phyloP scores from a whole-genome alignment of 1,140 invertebrate genomes.

The Vanessa atalanta region DNA sequence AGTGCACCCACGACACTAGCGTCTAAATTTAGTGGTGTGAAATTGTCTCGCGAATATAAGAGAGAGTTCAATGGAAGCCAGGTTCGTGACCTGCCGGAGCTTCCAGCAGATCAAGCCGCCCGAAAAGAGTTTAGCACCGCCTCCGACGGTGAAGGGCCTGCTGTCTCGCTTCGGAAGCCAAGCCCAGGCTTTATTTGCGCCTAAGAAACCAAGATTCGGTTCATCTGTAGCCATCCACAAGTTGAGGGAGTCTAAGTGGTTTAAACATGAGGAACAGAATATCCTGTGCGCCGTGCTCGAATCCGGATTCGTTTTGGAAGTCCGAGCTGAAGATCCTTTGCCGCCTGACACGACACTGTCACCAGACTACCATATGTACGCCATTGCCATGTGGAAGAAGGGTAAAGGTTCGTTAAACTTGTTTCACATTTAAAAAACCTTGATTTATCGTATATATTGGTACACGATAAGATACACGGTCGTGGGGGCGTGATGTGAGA shows the following conservation, averaged over 20 bases:
- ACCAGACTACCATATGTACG: conserved; percentile 81
- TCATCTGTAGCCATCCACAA: conserved; percentile 85
- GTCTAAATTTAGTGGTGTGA: conserved; percentile 51
- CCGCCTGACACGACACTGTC: conserved; percentile 68
- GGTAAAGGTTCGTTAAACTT: conserved; percentile 82
- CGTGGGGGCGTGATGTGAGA: conserved; percentile 41
- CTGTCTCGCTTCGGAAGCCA: conserved; percentile 80
- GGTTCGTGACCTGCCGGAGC: conserved; percentile 80
- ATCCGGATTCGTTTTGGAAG: conserved; percentile 85
- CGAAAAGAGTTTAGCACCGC: conserved; percentile 75
- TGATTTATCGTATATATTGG: conserved; percentile 37
- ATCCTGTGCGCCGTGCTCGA: conserved; percentile 85
- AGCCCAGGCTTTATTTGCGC: conserved; percentile 78
- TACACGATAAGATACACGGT: conserved; percentile 47
- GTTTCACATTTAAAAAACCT: conserved; percentile 21
- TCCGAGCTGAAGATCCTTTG: conserved; percentile 78
- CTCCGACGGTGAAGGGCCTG: conserved; percentile 75
- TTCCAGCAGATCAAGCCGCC: conserved; percentile 79
- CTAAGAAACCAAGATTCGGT: conserved; percentile 81
- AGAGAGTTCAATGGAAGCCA: conserved; percentile 81
- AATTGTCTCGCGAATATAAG: conserved; percentile 61
- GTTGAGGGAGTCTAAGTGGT: conserved; percentile 86
- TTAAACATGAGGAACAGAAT: conserved; percentile 83
- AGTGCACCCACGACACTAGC: conserved; percentile 38
- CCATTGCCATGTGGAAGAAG: conserved; percentile 84